Evolutionary conservation across 2,888 invertebrate genomes (phyloP), one percentile per base, ranked within the genome.

Genomic region (Acholoe squamosa): DNA sequence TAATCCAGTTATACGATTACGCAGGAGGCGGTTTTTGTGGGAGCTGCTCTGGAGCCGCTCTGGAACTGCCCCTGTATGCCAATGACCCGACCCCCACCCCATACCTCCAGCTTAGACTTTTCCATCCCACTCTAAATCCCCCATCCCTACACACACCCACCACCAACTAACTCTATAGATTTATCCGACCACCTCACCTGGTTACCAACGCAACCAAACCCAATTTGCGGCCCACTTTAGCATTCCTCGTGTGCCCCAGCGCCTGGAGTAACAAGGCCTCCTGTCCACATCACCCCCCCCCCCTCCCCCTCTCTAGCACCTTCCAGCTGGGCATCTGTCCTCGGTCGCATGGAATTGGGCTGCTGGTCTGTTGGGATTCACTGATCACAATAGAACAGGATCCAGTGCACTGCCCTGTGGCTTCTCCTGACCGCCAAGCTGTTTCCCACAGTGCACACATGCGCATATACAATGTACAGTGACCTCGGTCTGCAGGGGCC

Each of bases 201-300:
- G 80, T 80, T 80, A 80, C 80, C 80, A 80, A 80, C 33, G 80
- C 80, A 80, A 80, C 80, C 80, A 80, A 80, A 80, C 80, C 80
- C 80, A 80, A 80, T 80, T 80, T 80, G 33, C 80, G 34, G 22
- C 33, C 80, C 43, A 34, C 33, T 43, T 33, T 80, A 7, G 80
- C 43, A 80, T 80, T 80, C 80, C 80, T 43, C 80, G 12, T 43
- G 80, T 7, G 80, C 33, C 80, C 22, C 14, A 0, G 14, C n/a
- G 43, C 43, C 33, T n/a, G 80, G 80, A 80, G 80, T 80, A 33
- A 43, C 80, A 80, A 34, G 80, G 34, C 31, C 34, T 19, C 22
- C 80, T 80, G 1, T 31, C 80, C 43, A n/a, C 76, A 3, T 0
- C 34, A 33, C 76, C 31, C 28, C 76, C 25, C 25, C 76, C 28